Conservation (phyloP, 2,113 vertebrate species). For the Oryzias woworae region DNA sequence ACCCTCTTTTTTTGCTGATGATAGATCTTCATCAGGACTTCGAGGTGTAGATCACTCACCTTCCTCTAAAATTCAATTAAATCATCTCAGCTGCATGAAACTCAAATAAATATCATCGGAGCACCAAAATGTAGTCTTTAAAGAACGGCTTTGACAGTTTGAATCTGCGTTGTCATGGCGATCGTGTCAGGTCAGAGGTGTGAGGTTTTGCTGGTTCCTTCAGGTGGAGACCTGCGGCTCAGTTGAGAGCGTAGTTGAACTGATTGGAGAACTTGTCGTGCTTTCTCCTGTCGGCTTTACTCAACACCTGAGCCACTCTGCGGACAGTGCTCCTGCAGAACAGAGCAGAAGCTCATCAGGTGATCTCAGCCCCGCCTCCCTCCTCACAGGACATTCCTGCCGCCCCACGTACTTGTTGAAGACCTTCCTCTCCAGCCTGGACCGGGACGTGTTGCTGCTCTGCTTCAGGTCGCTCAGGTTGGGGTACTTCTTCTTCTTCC, state of each 20-base stretch:
- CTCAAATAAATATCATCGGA: no score
- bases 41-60: no score
- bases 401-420: slow-evolving; percentile 85
- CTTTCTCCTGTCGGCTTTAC: slow-evolving; percentile 84
- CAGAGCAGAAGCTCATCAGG: not conserved
- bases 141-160: no score
- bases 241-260: slow-evolving; percentile 94
- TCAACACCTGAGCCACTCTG: slow-evolving; percentile 84
- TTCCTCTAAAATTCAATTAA: no score
- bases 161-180: no score
- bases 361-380: not conserved
- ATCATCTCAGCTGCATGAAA: no score
- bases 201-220: no score
- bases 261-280: slow-evolving; percentile 97
- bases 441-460: slow-evolving; percentile 80
- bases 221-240: slow-evolving; percentile 23
- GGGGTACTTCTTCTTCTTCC: slow-evolving; percentile 85
- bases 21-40: no score
- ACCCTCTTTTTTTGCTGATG: no score
- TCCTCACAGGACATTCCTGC: not conserved
- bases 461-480: slow-evolving; percentile 90
- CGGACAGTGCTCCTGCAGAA: slow-evolving; percentile 82
- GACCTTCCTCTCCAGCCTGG: slow-evolving; percentile 88
- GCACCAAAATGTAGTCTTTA: no score
- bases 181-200: no score